Percentiles rank a stretch among this genome's conserved stretches.
These are phyloP conservation scores for Panurus biarmicus DNA, from an alignment of 2,113 vertebrate genomes.

Conservation along the genomic window DNA sequence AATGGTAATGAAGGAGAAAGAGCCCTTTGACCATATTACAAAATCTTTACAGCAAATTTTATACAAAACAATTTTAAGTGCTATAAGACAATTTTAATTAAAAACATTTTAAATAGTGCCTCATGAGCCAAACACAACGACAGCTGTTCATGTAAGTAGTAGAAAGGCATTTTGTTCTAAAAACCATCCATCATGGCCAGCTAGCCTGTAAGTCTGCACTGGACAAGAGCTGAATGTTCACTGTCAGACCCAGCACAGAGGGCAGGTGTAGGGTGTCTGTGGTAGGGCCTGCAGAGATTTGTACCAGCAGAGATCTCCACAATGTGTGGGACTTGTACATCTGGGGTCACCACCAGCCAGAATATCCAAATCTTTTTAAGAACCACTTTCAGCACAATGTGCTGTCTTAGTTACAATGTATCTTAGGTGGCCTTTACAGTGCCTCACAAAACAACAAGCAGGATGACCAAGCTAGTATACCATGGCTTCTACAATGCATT, in stretches of 20 bases:
- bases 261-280: not conserved
- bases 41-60: constrained; percentile 82
- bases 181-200: not conserved
- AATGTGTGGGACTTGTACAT: not conserved
- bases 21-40: constrained; percentile 79
- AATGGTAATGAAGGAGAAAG: constrained; percentile 91
- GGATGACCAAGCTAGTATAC: not conserved
- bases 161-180: constrained; percentile 65
- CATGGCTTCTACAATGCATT: not conserved
- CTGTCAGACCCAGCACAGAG: not conserved
- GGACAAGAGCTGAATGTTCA: not conserved
- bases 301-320: not conserved
- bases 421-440: not conserved
- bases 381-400: not conserved
- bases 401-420: not conserved
- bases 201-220: not conserved
- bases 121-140: constrained; percentile 78
- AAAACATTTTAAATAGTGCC: constrained; percentile 89
- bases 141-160: constrained; percentile 49
- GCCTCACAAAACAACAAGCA: not conserved
- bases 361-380: not conserved
- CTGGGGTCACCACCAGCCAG: not conserved
- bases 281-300: not conserved
- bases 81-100: constrained; percentile 74
- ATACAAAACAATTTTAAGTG: constrained; percentile 95